Percentiles rank a stretch among this genome's conserved stretches.
Evolutionary conservation across 2,113 vertebrate genomes (phyloP).

Genomic region (Cynoglossus semilaevis): DNA sequence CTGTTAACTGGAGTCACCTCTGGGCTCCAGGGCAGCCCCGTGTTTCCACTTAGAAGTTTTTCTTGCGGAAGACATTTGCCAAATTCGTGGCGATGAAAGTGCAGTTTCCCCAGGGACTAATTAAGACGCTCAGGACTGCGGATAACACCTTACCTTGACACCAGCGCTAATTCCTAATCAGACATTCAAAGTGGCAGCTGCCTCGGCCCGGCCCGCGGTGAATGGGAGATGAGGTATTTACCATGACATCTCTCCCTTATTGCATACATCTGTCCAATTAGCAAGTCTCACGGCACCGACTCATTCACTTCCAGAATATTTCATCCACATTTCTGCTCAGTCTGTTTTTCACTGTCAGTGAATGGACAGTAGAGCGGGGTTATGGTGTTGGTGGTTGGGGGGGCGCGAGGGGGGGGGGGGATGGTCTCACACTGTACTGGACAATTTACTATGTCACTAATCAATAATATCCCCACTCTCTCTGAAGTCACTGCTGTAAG

Average conservation of each 20-base stretch:
- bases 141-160: slow-evolving; percentile 68
- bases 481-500: slow-evolving; percentile 15
- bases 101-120: slow-evolving; percentile 47
- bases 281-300: slow-evolving; percentile 34
- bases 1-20: slow-evolving; percentile 39
- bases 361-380: slow-evolving; percentile 24
- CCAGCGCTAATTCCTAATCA: slow-evolving; percentile 71
- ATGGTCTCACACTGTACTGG: neutral
- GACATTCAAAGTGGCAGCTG: slow-evolving; percentile 58
- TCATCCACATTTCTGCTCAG: slow-evolving; percentile 34
- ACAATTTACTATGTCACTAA: neutral
- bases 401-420: neutral
- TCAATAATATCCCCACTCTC: neutral
- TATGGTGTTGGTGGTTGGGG: neutral
- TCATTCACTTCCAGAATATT: slow-evolving; percentile 62
- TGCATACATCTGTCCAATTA: slow-evolving; percentile 74
- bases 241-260: slow-evolving; percentile 57
- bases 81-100: slow-evolving; percentile 38
- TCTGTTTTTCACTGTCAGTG: slow-evolving; percentile 20
- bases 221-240: slow-evolving; percentile 73
- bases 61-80: slow-evolving; percentile 47
- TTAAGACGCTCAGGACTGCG: slow-evolving; percentile 47
- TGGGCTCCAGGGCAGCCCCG: slow-evolving; percentile 14
- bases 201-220: slow-evolving; percentile 31
- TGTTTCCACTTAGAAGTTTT: slow-evolving; percentile 43